These are phyloP conservation scores for Octonoba sinensis DNA, from an alignment of 2,888 invertebrate species.

Conservation along the genomic window DNA sequence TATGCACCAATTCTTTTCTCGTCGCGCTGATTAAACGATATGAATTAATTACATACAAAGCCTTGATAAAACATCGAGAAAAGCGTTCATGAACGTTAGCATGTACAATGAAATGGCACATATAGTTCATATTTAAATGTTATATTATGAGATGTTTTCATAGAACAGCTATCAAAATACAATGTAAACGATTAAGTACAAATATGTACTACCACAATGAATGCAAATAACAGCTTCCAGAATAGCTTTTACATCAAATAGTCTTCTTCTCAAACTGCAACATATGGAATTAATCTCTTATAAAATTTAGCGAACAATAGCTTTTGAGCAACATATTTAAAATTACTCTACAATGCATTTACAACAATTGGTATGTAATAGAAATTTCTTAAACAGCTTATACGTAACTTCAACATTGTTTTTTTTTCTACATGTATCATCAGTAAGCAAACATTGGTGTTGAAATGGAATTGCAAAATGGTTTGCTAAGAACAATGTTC, in stretches of 20 bases:
- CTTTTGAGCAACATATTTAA: constrained; percentile 31
- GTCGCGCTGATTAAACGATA: constrained; percentile 28
- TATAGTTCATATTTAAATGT: constrained; percentile 22
- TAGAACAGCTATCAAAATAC: constrained; percentile 42
- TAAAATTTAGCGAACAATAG: constrained; percentile 47
- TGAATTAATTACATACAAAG: constrained; percentile 54
- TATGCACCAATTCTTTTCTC: constrained; percentile 50
- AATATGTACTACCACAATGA: constrained; percentile 49
- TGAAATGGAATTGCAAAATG: neutral
- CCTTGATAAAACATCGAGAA: constrained; percentile 52
- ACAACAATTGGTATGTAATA: constrained; percentile 42
- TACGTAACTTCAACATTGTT: constrained; percentile 2
- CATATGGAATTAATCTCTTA: constrained; percentile 28
- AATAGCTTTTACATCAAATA: constrained; percentile 39
- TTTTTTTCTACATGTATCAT: neutral
- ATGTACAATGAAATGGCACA: constrained; percentile 38
- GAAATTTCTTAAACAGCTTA: constrained; percentile 17
- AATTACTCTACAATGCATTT: constrained; percentile 25
- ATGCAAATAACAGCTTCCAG: constrained; percentile 42
- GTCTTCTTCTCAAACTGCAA: constrained; percentile 16
- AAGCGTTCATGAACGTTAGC: constrained; percentile 38
- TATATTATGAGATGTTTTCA: constrained; percentile 28
- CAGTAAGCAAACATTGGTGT: neutral
- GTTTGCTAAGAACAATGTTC: neutral
- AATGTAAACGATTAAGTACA: constrained; percentile 31